Evolutionary conservation across 2,888 invertebrate species (phyloP).

Genomic region (Dolichopus griseipennis): DNA sequence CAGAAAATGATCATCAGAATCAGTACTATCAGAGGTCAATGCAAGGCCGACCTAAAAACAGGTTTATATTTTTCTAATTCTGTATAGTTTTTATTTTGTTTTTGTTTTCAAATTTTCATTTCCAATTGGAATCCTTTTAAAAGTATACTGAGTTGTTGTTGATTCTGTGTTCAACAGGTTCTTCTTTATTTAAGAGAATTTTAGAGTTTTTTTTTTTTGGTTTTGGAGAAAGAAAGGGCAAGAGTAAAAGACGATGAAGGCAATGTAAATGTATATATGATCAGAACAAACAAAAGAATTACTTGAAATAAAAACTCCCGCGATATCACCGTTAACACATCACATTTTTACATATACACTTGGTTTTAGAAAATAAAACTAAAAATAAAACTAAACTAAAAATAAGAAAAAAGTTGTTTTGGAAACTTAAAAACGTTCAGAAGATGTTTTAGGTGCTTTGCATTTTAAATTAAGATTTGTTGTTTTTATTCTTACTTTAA

Average conservation of each 20-base stretch:
- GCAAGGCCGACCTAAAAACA: conserved; percentile 9
- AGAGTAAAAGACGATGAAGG: not conserved
- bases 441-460: too few species aligned
- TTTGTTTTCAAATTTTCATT: not conserved
- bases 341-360: not conserved
- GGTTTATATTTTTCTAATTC: not conserved
- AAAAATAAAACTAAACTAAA: too few species aligned
- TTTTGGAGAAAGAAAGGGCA: not conserved
- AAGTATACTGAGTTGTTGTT: not conserved
- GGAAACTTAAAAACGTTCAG: too few species aligned
- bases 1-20: too few species aligned
- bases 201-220: not conserved
- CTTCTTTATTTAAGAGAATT: not conserved
- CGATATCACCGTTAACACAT: not conserved
- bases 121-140: conserved; percentile 2
- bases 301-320: too few species aligned
- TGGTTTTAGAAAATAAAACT: too few species aligned
- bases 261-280: not conserved
- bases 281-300: not conserved
- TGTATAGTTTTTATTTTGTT: too few species aligned
- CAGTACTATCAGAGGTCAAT: conserved; percentile 2
- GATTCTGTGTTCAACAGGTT: not conserved
- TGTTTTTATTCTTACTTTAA: too few species aligned
- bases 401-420: too few species aligned
- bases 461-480: too few species aligned